Base-by-base conservation (phyloP, 1,140 invertebrate genomes). In the Gryllus bimaculatus region DNA sequence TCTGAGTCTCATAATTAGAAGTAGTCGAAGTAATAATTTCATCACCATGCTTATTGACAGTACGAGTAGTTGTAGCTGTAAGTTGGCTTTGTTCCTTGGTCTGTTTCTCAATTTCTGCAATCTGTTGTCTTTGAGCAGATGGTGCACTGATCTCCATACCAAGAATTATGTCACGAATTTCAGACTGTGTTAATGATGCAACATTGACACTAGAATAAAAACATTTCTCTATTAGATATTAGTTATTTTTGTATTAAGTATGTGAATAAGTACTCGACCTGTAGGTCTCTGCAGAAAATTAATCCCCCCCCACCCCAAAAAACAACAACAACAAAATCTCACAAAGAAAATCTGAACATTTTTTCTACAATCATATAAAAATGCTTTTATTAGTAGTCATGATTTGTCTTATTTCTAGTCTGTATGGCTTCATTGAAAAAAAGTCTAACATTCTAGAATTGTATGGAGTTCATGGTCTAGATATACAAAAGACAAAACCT, bases 101-200 rank as follows among this genome's bases (percentile, higher is more conserved):
- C 87, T 99, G 98, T 85, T 99, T 99, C 86, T 99, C 98, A 83
- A 99, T 99, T 87, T 99, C 98, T 4, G 98, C 98, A 82, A 99
- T 99, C 86, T 99, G 98, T 85, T 99, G 98, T 76, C 98, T 89
- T 85, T 99, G 98, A 0, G 97, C 97, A 0, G 97, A 99, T 0
- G 98, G 98, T 0, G 98, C 98, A 54, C 96, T 98, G 80, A 99
- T 99, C 88, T 99, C 98, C 98, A 99, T 99, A 84, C 98, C 98
- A 47, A 99, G 89, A 83, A 99, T 99, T 80, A 99, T 99, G 85
- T 99, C 98, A 80, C 98, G 92, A 83, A 99, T 99, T 89, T 99
- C 98, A 0, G 97, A 99, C 84, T 99, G 98, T 0, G 98, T 99
- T 13, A 99, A 88, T 0, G 98, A 99, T 0, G 97, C 97, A 0